These are phyloP conservation scores for Tipula unca DNA, from an alignment of 2,888 invertebrate genomes.

Conservation along the genomic window DNA sequence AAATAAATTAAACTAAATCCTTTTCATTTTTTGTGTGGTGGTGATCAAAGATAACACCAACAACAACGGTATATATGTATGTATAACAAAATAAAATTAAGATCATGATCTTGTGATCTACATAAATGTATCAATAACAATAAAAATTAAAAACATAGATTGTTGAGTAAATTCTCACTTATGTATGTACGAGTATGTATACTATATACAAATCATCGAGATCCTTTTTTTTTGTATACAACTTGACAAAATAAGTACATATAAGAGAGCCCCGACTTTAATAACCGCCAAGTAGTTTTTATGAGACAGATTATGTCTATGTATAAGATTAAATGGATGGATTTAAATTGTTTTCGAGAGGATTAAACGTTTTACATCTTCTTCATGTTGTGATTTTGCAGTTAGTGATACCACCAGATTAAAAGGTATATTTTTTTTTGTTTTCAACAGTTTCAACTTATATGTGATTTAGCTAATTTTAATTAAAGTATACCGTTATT, in stretches of 20 bases:
- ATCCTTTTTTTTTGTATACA: background rate
- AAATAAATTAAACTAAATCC: background rate
- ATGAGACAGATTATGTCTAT: background rate
- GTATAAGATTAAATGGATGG: background rate
- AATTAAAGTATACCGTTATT: background rate
- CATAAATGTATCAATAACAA: background rate
- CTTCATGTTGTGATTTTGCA: background rate
- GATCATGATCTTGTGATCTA: background rate
- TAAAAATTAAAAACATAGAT: background rate
- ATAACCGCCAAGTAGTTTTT: background rate
- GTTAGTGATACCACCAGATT: constrained; percentile 8
- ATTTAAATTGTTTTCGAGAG: constrained; percentile 14
- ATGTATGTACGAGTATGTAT: background rate
- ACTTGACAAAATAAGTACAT: background rate
- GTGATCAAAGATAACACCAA: background rate
- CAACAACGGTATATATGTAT: background rate
- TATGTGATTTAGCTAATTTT: background rate
- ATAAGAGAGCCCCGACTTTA: background rate
- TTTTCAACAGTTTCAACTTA: background rate
- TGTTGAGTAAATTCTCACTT: background rate
- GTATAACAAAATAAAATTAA: background rate
- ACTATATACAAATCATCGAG: background rate
- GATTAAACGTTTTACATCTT: background rate
- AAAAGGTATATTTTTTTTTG: background rate
- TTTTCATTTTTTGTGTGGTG: background rate